Conservation (phyloP, 2,888 invertebrate species). For the Pherbina coryleti region DNA sequence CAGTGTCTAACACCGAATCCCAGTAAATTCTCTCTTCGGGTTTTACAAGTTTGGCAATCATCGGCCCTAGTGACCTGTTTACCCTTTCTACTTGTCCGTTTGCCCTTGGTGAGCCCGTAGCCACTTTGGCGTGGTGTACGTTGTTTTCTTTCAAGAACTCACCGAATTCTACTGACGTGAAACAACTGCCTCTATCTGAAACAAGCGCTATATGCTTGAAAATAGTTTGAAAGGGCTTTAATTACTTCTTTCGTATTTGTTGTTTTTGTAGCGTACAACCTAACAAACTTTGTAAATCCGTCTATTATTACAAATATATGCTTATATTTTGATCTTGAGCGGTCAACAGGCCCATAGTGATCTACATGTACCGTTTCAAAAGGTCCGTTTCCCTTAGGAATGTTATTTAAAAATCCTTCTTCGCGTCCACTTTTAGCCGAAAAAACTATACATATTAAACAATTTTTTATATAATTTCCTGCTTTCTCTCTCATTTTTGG, state of each 20-base stretch:
- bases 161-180: conserved; percentile 35
- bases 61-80: conserved; percentile 14
- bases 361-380: conserved; percentile 37
- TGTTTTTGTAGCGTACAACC: conserved; percentile 30
- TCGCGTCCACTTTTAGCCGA: conserved; percentile 27
- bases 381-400: conserved; percentile 23
- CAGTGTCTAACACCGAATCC: too few relatives aligned
- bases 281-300: conserved; percentile 24
- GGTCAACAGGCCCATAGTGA: too few relatives aligned
- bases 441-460: conserved; percentile 29
- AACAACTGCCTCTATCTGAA: conserved; percentile 33
- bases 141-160: conserved; percentile 13
- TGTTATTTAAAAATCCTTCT: conserved; percentile 33
- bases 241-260: conserved; percentile 22
- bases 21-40: background rate
- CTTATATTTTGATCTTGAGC: background rate
- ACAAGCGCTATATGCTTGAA: conserved; percentile 36
- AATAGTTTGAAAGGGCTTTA: conserved; percentile 29
- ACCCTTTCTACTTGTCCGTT: conserved; percentile 38
- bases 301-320: conserved; percentile 11
- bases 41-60: conserved; percentile 24
- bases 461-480: conserved; percentile 23
- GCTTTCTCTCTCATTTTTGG: conserved; percentile 19
- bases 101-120: conserved; percentile 30
- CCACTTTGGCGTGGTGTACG: conserved; percentile 2